These are phyloP conservation scores for Todus mexicanus DNA, from an alignment of 2,797 vertebrate genomes.

Conservation along the genomic window DNA sequence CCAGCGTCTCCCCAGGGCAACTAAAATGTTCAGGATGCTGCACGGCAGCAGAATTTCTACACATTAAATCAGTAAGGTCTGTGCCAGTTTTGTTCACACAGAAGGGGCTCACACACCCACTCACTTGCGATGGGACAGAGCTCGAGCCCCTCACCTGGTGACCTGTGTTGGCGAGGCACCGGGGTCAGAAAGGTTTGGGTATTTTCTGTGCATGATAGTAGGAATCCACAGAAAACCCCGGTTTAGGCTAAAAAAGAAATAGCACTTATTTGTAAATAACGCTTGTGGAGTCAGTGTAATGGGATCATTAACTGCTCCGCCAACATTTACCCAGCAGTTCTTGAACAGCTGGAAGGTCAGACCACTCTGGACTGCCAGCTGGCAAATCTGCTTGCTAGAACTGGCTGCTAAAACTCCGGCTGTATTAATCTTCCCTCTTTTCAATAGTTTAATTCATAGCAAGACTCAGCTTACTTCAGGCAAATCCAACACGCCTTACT, in stretches of 20 bases:
- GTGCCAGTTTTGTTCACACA: not conserved
- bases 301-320: not conserved
- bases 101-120: not conserved
- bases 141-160: not conserved
- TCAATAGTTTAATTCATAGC: not conserved
- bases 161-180: not conserved
- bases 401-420: not conserved
- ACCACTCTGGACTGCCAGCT: not conserved
- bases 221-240: not conserved
- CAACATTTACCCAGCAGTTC: not conserved
- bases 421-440: not conserved
- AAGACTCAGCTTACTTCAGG: not conserved
- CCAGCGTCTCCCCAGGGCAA: not conserved
- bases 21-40: not conserved
- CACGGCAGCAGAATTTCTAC: not conserved
- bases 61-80: not conserved
- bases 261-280: not conserved
- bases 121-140: not conserved
- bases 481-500: not conserved
- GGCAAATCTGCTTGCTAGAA: not conserved
- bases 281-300: not conserved
- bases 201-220: not conserved
- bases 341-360: not conserved
- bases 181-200: not conserved
- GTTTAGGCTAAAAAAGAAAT: not conserved